Conservation (phyloP, 2,113 vertebrate species). For the Symphodus melops region DNA sequence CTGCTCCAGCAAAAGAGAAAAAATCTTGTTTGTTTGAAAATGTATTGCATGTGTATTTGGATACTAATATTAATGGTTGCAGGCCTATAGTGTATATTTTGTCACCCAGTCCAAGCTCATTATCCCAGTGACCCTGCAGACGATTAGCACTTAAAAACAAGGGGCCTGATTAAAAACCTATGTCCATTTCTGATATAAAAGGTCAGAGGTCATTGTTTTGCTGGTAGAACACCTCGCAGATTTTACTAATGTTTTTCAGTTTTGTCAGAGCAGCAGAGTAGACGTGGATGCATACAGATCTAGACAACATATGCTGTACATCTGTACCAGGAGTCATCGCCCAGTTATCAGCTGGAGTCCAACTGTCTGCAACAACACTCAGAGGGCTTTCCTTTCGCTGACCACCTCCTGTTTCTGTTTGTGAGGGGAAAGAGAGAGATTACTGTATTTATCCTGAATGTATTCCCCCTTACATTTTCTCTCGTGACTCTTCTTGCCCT, state of each 20-base stretch:
- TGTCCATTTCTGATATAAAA: conserved; percentile 9
- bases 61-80: too few species aligned
- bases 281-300: conserved; percentile 15
- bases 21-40: too few species aligned
- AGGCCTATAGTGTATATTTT: too few species aligned
- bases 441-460: conserved; percentile 13
- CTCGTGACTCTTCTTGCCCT: conserved; percentile 32
- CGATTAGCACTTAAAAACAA: not conserved
- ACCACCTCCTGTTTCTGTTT: conserved; percentile 1
- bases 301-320: conserved; percentile 23
- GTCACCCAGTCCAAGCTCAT: too few species aligned
- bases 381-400: conserved; percentile 50
- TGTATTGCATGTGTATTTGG: too few species aligned
- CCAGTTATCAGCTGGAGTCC: conserved; percentile 62
- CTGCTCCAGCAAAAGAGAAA: not conserved
- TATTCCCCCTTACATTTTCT: conserved; percentile 12
- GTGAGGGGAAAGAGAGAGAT: conserved; percentile 24
- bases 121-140: too few species aligned
- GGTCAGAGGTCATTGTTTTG: not conserved
- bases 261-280: conserved; percentile 3
- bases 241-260: conserved; percentile 22
- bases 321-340: conserved; percentile 32
- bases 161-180: not conserved
- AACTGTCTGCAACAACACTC: conserved; percentile 63
- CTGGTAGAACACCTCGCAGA: conserved; percentile 2